phyloP scores from a whole-genome alignment of 2,888 invertebrate genomes.

The Spodoptera exigua region DNA sequence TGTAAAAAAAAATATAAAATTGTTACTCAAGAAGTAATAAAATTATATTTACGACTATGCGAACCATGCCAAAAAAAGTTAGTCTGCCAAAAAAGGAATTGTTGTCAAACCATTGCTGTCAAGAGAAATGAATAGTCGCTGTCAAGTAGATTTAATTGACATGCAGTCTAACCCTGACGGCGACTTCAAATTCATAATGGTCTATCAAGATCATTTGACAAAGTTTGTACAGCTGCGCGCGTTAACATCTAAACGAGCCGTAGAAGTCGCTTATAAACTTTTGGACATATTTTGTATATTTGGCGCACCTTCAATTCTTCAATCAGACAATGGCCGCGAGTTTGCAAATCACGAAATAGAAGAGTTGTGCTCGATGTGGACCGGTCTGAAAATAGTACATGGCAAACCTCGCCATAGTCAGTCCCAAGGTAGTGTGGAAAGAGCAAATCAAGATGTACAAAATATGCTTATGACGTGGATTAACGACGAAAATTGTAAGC shows the following conservation, averaged over 20 bases:
- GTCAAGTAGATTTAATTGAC: conserved; percentile 13
- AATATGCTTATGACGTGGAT: conserved; percentile 71
- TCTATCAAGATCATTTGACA: conserved; percentile 51
- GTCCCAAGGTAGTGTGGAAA: conserved; percentile 66
- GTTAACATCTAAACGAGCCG: conserved; percentile 64
- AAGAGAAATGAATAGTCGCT: conserved; percentile 11
- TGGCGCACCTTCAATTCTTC: conserved; percentile 69
- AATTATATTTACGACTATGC: conserved; percentile 5
- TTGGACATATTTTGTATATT: conserved; percentile 70
- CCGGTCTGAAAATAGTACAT: conserved; percentile 66
- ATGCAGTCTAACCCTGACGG: conserved; percentile 14
- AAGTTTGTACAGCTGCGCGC: conserved; percentile 71
- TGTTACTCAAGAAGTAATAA: conserved; percentile 11
- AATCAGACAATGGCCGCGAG: conserved; percentile 66
- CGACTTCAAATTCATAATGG: conserved; percentile 10
- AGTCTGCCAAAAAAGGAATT: background rate
- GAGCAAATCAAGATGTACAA: conserved; percentile 69
- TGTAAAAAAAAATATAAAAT: conserved; percentile 12
- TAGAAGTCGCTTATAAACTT: conserved; percentile 67
- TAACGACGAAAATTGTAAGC: conserved; percentile 62
- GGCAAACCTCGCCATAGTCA: conserved; percentile 66
- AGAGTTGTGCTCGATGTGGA: conserved; percentile 60
- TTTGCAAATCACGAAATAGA: conserved; percentile 52
- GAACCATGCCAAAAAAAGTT: conserved; percentile 3
- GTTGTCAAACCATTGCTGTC: conserved; percentile 1